Evolutionary conservation across 2,888 invertebrate species (phyloP), one percentile per base, ranked within the genome.

Genomic region (Clepsis dumicolana): DNA sequence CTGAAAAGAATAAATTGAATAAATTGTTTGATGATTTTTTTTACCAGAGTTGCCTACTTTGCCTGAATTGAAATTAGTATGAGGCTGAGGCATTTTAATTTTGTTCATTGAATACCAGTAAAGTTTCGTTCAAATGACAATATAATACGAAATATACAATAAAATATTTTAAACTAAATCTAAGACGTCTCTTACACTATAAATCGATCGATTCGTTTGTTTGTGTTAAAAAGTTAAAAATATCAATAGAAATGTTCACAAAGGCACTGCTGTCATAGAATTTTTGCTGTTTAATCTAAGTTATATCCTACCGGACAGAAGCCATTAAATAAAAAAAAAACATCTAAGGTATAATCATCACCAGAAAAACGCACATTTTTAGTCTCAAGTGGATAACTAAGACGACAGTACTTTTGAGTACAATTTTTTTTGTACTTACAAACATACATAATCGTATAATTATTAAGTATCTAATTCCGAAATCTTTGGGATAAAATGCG

Each of bases 81-180:
- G n/a, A n/a, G n/a, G n/a, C n/a, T n/a, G n/a, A 10, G 32, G 32
- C 32, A 32, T 8, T 1, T 10, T 32, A 10, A 10, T 12, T 32
- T 32, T 10, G 1, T 32, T 32, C 2, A 10, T 0, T 32, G 32
- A 10, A 32, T 32, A 32, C 50, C 50, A 60, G 18, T 5, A 48
- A 29, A 27, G n/a, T n/a, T n/a, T 59, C 48, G 16, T 38, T 27
- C 4, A 16, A 50, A 38, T 52, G 59, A 27, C 38, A 60, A 59
- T 60, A 65, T 5, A 53, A 14, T 59, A 59, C 57, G 57, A 65
- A 65, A 60, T 60, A 52, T 65, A 65, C 59, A 65, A 35, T 65
- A 18, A 50, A 59, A 59, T 50, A 35, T 25, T 57, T 59, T 48
- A 50, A 38, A 50, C 14, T 27, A 24, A 50, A 24, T 12, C 21